Conservation (phyloP, 1,140 invertebrate species). For the Drosophila carrolli region DNA sequence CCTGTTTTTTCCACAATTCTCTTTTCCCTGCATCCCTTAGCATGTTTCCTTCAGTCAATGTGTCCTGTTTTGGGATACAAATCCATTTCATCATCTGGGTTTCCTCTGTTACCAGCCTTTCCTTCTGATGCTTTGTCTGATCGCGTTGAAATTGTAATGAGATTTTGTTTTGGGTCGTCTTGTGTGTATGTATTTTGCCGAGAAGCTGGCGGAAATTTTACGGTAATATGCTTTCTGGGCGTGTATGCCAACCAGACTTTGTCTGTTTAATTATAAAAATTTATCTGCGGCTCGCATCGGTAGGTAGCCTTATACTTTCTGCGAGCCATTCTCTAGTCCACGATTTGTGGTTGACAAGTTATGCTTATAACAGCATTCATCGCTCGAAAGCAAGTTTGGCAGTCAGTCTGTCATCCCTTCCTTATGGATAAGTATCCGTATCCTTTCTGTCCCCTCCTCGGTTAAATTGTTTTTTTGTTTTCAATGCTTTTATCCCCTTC, state of each 20-base stretch:
- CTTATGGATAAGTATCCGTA: constrained; percentile 2
- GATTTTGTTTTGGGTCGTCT: constrained; percentile 55
- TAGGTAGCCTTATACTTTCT: constrained; percentile 33
- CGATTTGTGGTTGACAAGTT: constrained; percentile 49
- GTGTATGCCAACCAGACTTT: constrained; percentile 26
- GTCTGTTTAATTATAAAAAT: constrained; percentile 84
- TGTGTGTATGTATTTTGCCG: constrained; percentile 10
- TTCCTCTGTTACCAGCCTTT: constrained; percentile 46
- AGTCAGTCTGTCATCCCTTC: constrained; percentile 11
- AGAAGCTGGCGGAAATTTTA: constrained; percentile 77
- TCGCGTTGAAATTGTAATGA: constrained; percentile 84
- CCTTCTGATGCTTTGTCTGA: constrained; percentile 64
- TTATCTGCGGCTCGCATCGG: constrained; percentile 74
- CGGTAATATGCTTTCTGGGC: constrained; percentile 70
- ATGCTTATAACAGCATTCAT: constrained; percentile 55
- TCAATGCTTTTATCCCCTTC: constrained; percentile 34
- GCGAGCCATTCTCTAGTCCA: constrained; percentile 1
- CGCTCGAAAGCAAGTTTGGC: constrained; percentile 37
- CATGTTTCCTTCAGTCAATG: constrained; percentile 14
- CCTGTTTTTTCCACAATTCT: constrained; percentile 55
- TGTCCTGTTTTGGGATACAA: constrained; percentile 82
- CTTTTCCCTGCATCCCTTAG: constrained; percentile 8
- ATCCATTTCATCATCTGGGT: constrained; percentile 80
- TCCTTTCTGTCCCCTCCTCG: constrained; percentile 46
- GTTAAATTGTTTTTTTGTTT: constrained; percentile 36